Evolutionary conservation across 2,888 invertebrate species (phyloP), one percentile per base, ranked within the genome.

Genomic region (Tenthredo notha): DNA sequence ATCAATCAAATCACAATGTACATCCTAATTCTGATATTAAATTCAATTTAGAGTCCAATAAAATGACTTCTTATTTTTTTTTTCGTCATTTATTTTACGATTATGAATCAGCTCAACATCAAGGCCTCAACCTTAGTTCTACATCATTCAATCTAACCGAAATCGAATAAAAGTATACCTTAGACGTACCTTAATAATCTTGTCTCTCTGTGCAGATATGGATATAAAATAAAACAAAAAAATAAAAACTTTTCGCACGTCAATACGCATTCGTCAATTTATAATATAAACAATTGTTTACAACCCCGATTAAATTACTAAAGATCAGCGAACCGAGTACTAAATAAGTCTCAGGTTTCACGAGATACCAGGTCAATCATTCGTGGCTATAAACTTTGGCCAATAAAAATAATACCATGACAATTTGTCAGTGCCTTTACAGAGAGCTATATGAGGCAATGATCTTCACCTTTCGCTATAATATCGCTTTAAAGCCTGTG

Each of bases 281-380:
- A 50, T 12, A 25, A 61, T 40, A 61, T 61, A 80, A 80, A 80
- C 80, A 80, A 80, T 80, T 80, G 80, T 80, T 61, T 80, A 61
- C 80, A 61, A 61, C 33, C 40, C 80, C 40, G 80, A 80, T 80
- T 80, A 61, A 61, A 80, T 80, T 61, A 40, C 80, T 80, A 25
- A 61, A 40, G 80, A 80, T 58, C 80, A 80, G 61, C 37, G 37
- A 80, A 80, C 80, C 80, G 80, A 9, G 80, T n/a, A 61, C 21
- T 61, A 61, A 40, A 80, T 61, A 80, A 47, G 80, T 80, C 33
- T 80, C 61, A 21, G 25, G 80, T 80, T 80, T 80, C 80, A 80
- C 80, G 80, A 80, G 50, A 74, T 74, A 74, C 72, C 72, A 74
- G 72, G 72, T 80, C 77, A 61, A 61, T 58, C 80, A 25, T 50